Evolutionary conservation across 2,888 invertebrate species (phyloP), one percentile per base, ranked within the genome.

Genomic region (Syrphus vitripennis): DNA sequence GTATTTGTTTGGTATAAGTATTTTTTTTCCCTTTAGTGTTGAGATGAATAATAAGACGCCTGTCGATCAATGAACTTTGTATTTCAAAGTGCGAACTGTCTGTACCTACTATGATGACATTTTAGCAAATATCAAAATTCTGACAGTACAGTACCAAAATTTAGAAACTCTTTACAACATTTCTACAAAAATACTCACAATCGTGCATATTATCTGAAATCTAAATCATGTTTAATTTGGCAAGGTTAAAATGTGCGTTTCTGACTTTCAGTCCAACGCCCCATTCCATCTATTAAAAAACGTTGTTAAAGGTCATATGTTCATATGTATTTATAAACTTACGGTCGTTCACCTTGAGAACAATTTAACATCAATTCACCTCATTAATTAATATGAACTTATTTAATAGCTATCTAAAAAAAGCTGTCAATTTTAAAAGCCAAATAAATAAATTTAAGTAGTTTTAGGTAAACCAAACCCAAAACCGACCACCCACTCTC

Each of bases 401-500:
- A 37, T 26, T 16, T 42, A 42, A 63, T 29, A 10, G 21, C 29
- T 31, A 50, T 50, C 34, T 34, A n/a, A 50, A 48, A 50, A 48
- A 79, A 57, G 71, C 71, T 61, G 65, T 72, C 79, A 79, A 48
- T 65, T 50, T 77, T 31, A 70, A 61, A 40, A 61, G 29, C 31
- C 55, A 50, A 16, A 48, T 50, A 74, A 57, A 72, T 29, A 55
- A 45, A 67, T 48, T n/a, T 65, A 37, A 63, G 6, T 34, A 31
- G 14, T 4, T 9, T 3, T 19, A 48, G 9, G 34, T 61, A 45
- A n/a, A 40, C 12, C 45, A 40, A 53, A 71, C 37, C 42, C 12
- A 42, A 75, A 63, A 34, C 12, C 21, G 34, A 67, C 61, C 79
- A 70, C 83, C 83, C 71, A 80, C 80, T 26, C 50, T 26, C 50